Evolutionary conservation across 2,888 invertebrate genomes (phyloP).

Genomic region (Drosophila merina): DNA sequence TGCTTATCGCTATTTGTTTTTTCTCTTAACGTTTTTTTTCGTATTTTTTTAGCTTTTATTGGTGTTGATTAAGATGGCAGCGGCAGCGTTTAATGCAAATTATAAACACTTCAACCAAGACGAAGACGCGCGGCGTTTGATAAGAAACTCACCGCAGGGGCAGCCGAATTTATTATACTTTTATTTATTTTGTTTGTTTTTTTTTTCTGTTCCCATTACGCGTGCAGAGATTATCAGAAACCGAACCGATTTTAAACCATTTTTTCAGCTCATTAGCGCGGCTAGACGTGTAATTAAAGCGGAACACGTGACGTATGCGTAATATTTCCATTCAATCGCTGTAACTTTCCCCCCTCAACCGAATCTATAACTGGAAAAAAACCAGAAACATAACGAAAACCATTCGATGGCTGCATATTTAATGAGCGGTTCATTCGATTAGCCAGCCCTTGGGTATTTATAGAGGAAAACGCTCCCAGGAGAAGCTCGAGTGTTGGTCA

Average conservation of each 20-base stretch:
- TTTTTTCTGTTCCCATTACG: slow-evolving; percentile 2
- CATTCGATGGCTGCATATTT: slow-evolving; percentile 33
- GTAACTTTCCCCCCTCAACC: slow-evolving; percentile 24
- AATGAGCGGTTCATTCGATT: slow-evolving; percentile 18
- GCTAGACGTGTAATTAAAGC: slow-evolving; percentile 23
- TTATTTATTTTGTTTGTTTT: slow-evolving; percentile 12
- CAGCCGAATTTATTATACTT: slow-evolving; percentile 10
- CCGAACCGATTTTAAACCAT: slow-evolving; percentile 7
- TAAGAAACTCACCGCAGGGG: slow-evolving; percentile 29
- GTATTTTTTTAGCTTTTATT: slow-evolving; percentile 23
- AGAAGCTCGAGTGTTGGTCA: slow-evolving; percentile 28
- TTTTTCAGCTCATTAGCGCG: slow-evolving; percentile 13
- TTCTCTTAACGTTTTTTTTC: slow-evolving; percentile 44
- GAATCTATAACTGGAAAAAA: slow-evolving; percentile 23
- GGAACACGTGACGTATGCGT: slow-evolving; percentile 51
- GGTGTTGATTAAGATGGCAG: slow-evolving; percentile 42
- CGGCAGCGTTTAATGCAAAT: slow-evolving; percentile 50
- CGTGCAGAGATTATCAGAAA: slow-evolving; percentile 12
- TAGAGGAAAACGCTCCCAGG: slow-evolving; percentile 29
- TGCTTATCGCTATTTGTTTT: slow-evolving; percentile 64
- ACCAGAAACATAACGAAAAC: slow-evolving; percentile 19
- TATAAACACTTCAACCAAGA: slow-evolving; percentile 54
- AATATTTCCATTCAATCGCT: slow-evolving; percentile 14
- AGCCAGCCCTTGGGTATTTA: slow-evolving; percentile 25
- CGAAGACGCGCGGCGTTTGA: slow-evolving; percentile 37